These are phyloP conservation scores for Condylostylus longicornis DNA, from an alignment of 1,140 invertebrate genomes.

Conservation along the genomic window DNA sequence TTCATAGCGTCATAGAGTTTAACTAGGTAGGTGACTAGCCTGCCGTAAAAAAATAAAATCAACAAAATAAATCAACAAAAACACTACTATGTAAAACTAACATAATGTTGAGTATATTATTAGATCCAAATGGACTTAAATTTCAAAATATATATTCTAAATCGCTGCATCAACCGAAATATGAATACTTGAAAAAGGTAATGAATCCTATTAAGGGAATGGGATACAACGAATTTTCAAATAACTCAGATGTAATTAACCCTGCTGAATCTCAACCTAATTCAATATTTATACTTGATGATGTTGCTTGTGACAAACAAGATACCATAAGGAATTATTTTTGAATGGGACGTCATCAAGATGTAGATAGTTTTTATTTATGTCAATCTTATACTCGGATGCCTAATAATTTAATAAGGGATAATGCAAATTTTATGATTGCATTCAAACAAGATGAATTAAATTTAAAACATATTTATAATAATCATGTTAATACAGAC, in stretches of 20 bases:
- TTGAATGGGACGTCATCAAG: slow-evolving; percentile 26
- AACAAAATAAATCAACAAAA: too few relatives aligned
- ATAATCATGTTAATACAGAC: slow-evolving; percentile 26
- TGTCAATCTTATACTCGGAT: slow-evolving; percentile 27
- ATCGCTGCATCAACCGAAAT: slow-evolving; percentile 20
- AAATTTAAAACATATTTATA: slow-evolving; percentile 30
- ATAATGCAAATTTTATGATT: slow-evolving; percentile 30
- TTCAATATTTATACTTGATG: slow-evolving; percentile 30
- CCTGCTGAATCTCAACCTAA: slow-evolving; percentile 11
- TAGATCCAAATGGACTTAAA: slow-evolving; percentile 21
- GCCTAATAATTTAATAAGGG: slow-evolving; percentile 28
- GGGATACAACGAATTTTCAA: too few relatives aligned
- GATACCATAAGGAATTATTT: slow-evolving; percentile 25
- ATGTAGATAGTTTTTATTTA: slow-evolving; percentile 29
- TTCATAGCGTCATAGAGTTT: too few relatives aligned
- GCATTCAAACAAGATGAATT: slow-evolving; percentile 30
- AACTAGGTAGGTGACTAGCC: too few relatives aligned
- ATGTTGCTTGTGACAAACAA: slow-evolving; percentile 26
- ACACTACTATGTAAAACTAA: too few relatives aligned
- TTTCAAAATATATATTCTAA: slow-evolving; percentile 27
- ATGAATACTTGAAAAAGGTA: slow-evolving; percentile 13
- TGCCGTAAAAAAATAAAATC: too few relatives aligned
- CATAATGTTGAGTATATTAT: slow-evolving; percentile 21
- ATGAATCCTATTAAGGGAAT: slow-evolving; percentile 11
- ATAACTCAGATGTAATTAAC: slow-evolving; percentile 10